Base-by-base conservation (phyloP, 92 coral and sea anemone species). In the Virgularia gustaviana region DNA sequence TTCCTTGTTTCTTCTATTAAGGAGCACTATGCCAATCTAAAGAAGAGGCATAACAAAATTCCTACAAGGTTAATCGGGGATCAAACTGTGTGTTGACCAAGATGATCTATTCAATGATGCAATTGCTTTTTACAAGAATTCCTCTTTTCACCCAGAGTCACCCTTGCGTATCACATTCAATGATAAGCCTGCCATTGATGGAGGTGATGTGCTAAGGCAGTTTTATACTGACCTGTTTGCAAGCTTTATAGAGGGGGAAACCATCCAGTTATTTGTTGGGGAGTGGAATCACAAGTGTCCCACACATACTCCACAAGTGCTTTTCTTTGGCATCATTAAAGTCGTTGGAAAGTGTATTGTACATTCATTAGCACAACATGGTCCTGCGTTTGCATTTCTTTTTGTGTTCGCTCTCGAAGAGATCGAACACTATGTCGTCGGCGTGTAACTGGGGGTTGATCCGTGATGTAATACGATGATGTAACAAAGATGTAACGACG, bases 181-280 rank as follows among this genome's bases (percentile, higher is more conserved):
- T 33, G 85, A 78, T 9, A 77, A 78, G 57, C 85, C 87, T 33
- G 95, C 85, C 15, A 70, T 84, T 38, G 87, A 78, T 63, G 70
- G 82, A 28, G 89, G 89, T 55, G 95, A 87, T 22, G 86, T 88
- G 5, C 43, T 60, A 39, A 73, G 89, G 42, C 87, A 88, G 71
- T 77, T 84, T n/a, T 84, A 65, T 54, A 64, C 84, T 33, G 85
- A 81, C 56, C 36, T 81, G 28, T 84, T 80, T 39, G 63, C 78
- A 31, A 61, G 73, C 28, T 33, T 88, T 32, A 72, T 49, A 22
- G 55, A 47, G 34, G 81, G 78, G 33, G 53, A 78, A 28, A 38
- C 20, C 51, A 39, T 78, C 32, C 70, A 62, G 29, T 51, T 78
- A 47, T 78, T 78, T 78, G 71, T 71, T 39, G 83, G 88, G 25